phyloP scores from a whole-genome alignment of 2,113 vertebrate species.

The Alaudala cheleensis region DNA sequence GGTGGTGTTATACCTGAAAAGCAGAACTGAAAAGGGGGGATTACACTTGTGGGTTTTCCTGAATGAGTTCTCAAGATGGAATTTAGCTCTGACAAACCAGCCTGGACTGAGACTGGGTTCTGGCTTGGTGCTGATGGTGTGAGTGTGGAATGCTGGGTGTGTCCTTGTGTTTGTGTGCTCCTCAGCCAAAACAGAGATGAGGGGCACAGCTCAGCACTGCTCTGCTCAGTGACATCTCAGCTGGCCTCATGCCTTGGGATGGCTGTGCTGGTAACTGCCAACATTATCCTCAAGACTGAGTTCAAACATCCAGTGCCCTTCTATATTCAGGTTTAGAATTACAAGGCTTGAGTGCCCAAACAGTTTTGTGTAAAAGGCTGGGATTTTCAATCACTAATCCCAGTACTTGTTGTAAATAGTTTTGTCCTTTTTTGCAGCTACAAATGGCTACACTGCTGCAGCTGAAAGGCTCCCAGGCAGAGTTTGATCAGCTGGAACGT shows the following conservation, averaged over 20 bases:
- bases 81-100: not conserved
- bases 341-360: not conserved
- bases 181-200: not conserved
- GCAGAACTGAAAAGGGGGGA: not conserved
- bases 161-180: not conserved
- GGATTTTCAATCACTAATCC: not conserved
- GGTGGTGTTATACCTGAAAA: not conserved
- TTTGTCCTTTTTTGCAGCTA: constrained; percentile 68
- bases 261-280: not conserved
- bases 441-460: constrained; percentile 91
- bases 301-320: not conserved
- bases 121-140: not conserved
- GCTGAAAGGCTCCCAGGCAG: constrained; percentile 87
- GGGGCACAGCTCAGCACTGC: not conserved
- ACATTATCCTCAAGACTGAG: not conserved
- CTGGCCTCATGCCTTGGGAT: not conserved
- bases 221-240: not conserved
- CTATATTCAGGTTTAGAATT: not conserved
- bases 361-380: not conserved
- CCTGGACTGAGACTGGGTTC: not conserved
- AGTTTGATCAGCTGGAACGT: constrained; percentile 89
- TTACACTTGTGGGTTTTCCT: not conserved
- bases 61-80: accelerated
- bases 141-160: not conserved
- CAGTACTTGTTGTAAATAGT: not conserved